These are phyloP conservation scores for Poeciliopsis paucimaculata DNA, from an alignment of 2,797 vertebrate genomes.

Conservation along the genomic window DNA sequence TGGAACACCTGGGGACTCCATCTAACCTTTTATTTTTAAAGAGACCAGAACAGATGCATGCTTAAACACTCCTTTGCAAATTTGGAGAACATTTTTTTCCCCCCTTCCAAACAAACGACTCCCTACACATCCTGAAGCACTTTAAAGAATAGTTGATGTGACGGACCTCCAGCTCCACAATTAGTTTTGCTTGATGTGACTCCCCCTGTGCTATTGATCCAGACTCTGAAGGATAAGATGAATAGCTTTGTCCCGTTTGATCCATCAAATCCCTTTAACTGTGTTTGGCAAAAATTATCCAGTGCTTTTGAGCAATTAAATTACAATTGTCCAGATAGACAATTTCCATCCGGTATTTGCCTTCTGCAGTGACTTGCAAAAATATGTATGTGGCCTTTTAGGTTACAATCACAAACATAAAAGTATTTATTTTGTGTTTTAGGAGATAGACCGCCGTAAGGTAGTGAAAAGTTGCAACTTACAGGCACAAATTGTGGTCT, in stretches of 20 bases:
- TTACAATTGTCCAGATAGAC: slow-evolving; percentile 33
- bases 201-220: slow-evolving; percentile 64
- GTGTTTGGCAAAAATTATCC: slow-evolving; percentile 34
- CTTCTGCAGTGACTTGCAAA: background rate
- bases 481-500: background rate
- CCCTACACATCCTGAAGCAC: slow-evolving; percentile 53
- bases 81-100: slow-evolving; percentile 19
- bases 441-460: background rate
- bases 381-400: background rate
- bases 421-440: background rate
- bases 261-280: slow-evolving; percentile 40
- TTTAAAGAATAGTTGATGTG: slow-evolving; percentile 63
- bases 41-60: slow-evolving; percentile 44
- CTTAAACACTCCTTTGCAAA: slow-evolving; percentile 39
- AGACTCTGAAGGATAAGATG: slow-evolving; percentile 40
- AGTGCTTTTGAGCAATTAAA: slow-evolving; percentile 38
- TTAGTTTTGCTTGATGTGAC: slow-evolving; percentile 75
- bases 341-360: slow-evolving; percentile 6
- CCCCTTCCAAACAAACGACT: slow-evolving; percentile 16
- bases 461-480: background rate
- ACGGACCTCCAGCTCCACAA: slow-evolving; percentile 64
- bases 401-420: background rate
- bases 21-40: slow-evolving; percentile 20
- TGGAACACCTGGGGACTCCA: slow-evolving; percentile 25
- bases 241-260: slow-evolving; percentile 37